Percentiles rank a stretch among this genome's conserved stretches.
These are phyloP conservation scores for Plebejus anna DNA, from an alignment of 2,888 invertebrate genomes.

Conservation along the genomic window DNA sequence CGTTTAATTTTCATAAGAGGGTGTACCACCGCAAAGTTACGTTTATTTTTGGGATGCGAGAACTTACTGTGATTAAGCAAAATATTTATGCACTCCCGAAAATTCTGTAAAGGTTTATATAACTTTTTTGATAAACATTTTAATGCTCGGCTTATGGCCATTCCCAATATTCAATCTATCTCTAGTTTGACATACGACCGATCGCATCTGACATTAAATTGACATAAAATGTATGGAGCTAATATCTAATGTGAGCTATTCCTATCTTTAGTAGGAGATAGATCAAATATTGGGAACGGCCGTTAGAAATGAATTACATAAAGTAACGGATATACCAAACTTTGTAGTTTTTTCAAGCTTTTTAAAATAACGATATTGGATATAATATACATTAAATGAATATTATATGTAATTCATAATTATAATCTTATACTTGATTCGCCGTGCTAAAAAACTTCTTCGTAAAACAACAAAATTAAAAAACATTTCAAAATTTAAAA, in stretches of 20 bases:
- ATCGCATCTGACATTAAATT: too few species aligned
- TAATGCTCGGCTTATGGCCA: not conserved
- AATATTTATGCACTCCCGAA: slow-evolving; percentile 14
- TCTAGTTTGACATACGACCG: too few species aligned
- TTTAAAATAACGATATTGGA: too few species aligned
- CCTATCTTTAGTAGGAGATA: too few species aligned
- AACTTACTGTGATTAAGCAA: slow-evolving; percentile 25
- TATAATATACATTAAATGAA: too few species aligned
- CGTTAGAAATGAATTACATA: not conserved
- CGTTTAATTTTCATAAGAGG: slow-evolving; percentile 29
- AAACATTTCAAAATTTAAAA: too few species aligned
- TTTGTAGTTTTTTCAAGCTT: not conserved
- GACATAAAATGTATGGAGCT: too few species aligned
- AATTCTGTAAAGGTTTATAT: slow-evolving; percentile 7
- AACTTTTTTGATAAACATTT: slow-evolving; percentile 14
- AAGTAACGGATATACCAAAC: not conserved
- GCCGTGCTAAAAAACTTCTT: not conserved
- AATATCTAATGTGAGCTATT: too few species aligned
- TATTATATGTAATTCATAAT: too few species aligned
- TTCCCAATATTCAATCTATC: too few species aligned
- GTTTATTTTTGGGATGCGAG: slow-evolving; percentile 28
- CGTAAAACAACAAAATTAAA: too few species aligned
- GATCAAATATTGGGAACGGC: too few species aligned
- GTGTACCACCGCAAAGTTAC: slow-evolving; percentile 8
- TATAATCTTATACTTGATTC: not conserved